Conservation (phyloP, 1,140 invertebrate genomes). For the Varroa destructor region DNA sequence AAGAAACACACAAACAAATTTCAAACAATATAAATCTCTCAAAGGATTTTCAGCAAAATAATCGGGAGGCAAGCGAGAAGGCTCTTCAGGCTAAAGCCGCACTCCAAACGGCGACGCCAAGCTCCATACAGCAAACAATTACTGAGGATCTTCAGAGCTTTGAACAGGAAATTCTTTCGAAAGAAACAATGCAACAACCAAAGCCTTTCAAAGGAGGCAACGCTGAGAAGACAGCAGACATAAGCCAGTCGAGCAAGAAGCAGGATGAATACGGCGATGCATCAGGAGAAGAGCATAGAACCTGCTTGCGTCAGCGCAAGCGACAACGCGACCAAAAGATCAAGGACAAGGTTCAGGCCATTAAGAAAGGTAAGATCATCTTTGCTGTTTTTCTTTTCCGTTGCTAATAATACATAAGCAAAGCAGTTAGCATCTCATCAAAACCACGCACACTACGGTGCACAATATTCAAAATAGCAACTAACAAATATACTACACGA, state of each 20-base stretch:
- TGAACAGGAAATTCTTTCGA: constrained; percentile 12
- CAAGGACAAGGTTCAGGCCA: constrained; percentile 7
- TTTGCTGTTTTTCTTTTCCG: neutral
- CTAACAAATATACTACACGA: too few relatives aligned
- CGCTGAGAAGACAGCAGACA: neutral
- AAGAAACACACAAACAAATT: too few relatives aligned
- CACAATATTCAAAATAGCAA: too few relatives aligned
- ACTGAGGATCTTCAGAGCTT: constrained; percentile 25
- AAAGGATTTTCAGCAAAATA: too few relatives aligned
- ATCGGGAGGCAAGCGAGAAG: too few relatives aligned
- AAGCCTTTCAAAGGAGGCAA: neutral
- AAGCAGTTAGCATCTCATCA: too few relatives aligned
- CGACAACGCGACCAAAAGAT: neutral
- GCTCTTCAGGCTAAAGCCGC: too few relatives aligned
- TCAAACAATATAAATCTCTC: too few relatives aligned
- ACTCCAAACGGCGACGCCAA: too few relatives aligned
- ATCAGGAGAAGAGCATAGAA: neutral
- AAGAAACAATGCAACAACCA: constrained; percentile 3
- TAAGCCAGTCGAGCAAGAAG: neutral
- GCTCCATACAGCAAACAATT: neutral
- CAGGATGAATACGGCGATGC: neutral
- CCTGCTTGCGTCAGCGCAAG: neutral
- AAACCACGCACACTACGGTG: too few relatives aligned
- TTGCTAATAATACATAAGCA: too few relatives aligned
- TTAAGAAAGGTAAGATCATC: constrained; percentile 4